Conservation (phyloP, 2,888 invertebrate species). For the Drosophila monieri region DNA sequence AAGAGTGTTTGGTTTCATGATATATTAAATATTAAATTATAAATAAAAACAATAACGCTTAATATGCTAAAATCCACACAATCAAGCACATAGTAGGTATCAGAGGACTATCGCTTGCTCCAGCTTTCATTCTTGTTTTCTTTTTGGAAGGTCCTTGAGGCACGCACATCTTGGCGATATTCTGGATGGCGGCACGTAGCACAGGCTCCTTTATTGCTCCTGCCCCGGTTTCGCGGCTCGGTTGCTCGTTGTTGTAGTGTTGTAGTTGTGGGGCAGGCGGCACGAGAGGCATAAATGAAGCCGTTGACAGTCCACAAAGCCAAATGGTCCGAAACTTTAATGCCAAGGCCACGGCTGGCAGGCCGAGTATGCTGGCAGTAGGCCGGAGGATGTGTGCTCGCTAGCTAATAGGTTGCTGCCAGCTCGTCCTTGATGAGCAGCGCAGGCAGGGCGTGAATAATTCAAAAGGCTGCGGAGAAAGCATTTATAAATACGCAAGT, state of each 20-base stretch:
- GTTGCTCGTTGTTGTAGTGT: conserved; percentile 9
- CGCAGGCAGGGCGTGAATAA: conserved; percentile 45
- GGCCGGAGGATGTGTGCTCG: conserved; percentile 28
- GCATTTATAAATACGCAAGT: conserved; percentile 57
- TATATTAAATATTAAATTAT: not conserved
- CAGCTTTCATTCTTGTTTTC: conserved; percentile 2
- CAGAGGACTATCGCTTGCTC: not conserved
- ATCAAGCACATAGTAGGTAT: not conserved
- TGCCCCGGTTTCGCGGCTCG: conserved; percentile 14
- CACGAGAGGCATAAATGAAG: conserved; percentile 52
- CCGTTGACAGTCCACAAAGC: conserved; percentile 18
- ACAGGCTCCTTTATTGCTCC: conserved; percentile 42
- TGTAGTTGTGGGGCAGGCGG: conserved; percentile 10
- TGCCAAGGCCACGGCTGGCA: conserved; percentile 4
- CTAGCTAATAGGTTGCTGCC: conserved; percentile 3
- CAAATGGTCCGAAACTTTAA: conserved; percentile 49
- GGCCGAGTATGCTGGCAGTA: conserved; percentile 43
- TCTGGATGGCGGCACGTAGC: conserved; percentile 65
- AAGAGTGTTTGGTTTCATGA: not conserved
- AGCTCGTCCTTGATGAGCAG: conserved; percentile 14
- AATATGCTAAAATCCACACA: conserved; percentile 2
- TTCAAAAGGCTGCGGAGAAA: conserved; percentile 52
- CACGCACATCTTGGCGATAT: conserved; percentile 54
- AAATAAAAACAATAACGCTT: conserved; percentile 1
- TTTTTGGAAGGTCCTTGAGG: conserved; percentile 26